Evolutionary conservation across 23 tunicate genomes (phyloP).

Genomic region (Pegea sp.): DNA sequence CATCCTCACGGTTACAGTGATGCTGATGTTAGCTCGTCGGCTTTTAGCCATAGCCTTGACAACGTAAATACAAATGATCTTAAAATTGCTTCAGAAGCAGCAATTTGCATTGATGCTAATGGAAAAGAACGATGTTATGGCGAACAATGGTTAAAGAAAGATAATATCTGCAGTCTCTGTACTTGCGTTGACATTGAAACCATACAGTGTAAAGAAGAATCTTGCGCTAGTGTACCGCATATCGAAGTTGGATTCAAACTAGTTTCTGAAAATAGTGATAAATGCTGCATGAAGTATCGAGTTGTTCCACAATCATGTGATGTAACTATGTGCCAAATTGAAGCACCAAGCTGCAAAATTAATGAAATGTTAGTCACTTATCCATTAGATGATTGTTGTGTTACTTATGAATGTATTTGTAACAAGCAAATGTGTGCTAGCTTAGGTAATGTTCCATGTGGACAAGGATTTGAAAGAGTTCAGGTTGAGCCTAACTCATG

Average conservation of each 20-base stretch:
- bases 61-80: slow-evolving; percentile 1
- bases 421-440: slow-evolving; percentile 13
- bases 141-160: slow-evolving; percentile 29
- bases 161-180: slow-evolving; percentile 21
- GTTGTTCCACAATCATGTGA: slow-evolving; percentile 28
- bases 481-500: slow-evolving; percentile 34
- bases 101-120: slow-evolving; percentile 22
- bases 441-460: slow-evolving; percentile 17
- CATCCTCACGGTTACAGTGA: not conserved
- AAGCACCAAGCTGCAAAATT: slow-evolving; percentile 27
- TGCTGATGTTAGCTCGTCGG: not conserved
- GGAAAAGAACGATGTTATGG: slow-evolving; percentile 37
- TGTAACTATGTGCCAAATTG: slow-evolving; percentile 13
- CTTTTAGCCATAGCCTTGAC: not conserved
- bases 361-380: slow-evolving; percentile 25
- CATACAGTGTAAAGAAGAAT: slow-evolving; percentile 1
- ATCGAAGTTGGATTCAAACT: slow-evolving; percentile 14
- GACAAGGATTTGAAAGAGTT: slow-evolving; percentile 17
- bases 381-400: slow-evolving; percentile 50
- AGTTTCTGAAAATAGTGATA: slow-evolving; percentile 12
- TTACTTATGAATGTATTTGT: slow-evolving; percentile 63
- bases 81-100: slow-evolving; percentile 33
- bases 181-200: slow-evolving; percentile 29
- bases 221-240: slow-evolving; percentile 20
- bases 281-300: slow-evolving; percentile 37